Evolutionary conservation across 2,888 invertebrate species (phyloP).

Genomic region (Coleophora flavipennella): DNA sequence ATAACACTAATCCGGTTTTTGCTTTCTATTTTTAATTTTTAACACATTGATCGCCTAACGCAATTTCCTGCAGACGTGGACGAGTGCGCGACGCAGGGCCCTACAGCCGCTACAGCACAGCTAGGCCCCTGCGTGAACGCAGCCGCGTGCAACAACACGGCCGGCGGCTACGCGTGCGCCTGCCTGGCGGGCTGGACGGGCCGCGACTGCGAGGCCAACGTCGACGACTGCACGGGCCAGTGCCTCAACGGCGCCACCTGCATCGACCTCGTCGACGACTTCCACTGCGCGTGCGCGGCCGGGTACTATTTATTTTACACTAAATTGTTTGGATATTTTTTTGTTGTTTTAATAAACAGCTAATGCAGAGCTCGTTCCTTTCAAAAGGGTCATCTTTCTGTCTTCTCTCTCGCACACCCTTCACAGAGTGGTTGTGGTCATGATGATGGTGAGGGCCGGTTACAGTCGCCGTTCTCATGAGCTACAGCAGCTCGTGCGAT

Average conservation of each 20-base stretch:
- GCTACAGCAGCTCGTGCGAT: too few relatives aligned
- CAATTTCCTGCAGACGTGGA: constrained; percentile 81
- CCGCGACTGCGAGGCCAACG: constrained; percentile 89
- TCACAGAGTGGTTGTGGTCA: too few relatives aligned
- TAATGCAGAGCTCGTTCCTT: too few relatives aligned
- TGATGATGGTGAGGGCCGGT: too few relatives aligned
- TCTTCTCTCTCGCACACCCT: too few relatives aligned
- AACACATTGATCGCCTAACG: too few relatives aligned
- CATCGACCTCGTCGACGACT: constrained; percentile 92
- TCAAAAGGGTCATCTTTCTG: too few relatives aligned
- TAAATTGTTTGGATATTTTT: too few relatives aligned
- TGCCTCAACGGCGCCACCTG: constrained; percentile 93
- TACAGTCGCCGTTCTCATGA: too few relatives aligned
- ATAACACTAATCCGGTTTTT: constrained; percentile 18
- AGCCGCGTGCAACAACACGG: constrained; percentile 85
- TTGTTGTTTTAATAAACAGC: too few relatives aligned
- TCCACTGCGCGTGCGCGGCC: constrained; percentile 90
- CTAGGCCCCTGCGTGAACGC: constrained; percentile 90
- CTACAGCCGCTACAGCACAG: constrained; percentile 33
- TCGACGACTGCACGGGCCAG: constrained; percentile 91
- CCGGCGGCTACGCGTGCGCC: constrained; percentile 87
- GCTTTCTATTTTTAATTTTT: too few relatives aligned
- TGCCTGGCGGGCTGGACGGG: constrained; percentile 94
- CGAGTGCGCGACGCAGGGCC: constrained; percentile 60
- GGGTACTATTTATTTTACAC: too few relatives aligned